phyloP scores from a whole-genome alignment of 2,888 invertebrate species.

The Athalia circularis region DNA sequence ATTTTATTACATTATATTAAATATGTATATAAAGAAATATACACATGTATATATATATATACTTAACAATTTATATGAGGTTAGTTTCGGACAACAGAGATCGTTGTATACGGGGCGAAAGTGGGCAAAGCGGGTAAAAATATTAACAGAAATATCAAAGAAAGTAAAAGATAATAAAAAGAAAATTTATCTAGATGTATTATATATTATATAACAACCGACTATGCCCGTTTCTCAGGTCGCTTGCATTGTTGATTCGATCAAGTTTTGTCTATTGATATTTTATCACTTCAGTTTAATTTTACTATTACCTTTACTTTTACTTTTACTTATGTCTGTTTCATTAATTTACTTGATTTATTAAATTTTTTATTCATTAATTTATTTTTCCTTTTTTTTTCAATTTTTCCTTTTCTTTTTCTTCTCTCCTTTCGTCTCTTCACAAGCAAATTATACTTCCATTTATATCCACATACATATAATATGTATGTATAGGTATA shows the following conservation, averaged over 20 bases:
- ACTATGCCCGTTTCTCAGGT: slow-evolving; percentile 47
- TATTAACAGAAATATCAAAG: neutral
- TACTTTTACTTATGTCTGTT: too few relatives aligned
- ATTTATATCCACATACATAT: neutral
- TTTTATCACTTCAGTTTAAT: neutral
- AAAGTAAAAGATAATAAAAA: neutral
- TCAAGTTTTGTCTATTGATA: neutral
- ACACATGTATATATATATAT: slow-evolving; percentile 10
- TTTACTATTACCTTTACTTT: neutral
- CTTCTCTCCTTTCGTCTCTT: neutral
- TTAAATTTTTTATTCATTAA: too few relatives aligned
- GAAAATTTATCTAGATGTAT: neutral
- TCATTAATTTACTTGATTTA: too few relatives aligned
- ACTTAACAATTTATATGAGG: slow-evolving; percentile 55
- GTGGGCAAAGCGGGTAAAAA: slow-evolving; percentile 29
- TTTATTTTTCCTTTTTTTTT: neutral
- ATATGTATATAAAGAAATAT: neutral
- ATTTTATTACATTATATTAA: neutral
- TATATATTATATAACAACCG: too few relatives aligned
- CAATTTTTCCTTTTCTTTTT: neutral
- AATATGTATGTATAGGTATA: neutral
- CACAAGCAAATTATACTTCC: neutral
- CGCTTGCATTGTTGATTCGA: slow-evolving; percentile 53
- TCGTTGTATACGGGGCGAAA: slow-evolving; percentile 64
- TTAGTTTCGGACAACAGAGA: slow-evolving; percentile 64